Conservation (phyloP, 2,888 invertebrate species). For the Agelastica alni region DNA sequence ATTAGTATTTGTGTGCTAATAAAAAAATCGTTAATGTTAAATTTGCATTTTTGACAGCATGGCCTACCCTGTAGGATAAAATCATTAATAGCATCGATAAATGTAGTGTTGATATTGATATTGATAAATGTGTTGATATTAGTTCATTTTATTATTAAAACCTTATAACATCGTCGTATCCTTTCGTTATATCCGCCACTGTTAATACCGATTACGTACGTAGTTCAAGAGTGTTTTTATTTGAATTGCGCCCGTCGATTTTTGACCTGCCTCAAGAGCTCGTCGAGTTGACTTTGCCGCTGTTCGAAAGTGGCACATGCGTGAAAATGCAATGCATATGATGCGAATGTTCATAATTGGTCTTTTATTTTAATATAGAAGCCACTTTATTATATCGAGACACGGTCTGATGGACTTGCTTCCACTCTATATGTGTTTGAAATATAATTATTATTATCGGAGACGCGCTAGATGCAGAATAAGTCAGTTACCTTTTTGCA, state of each 20-base stretch:
- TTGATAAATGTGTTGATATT: too few species aligned
- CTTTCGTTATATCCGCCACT: neutral
- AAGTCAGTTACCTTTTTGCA: conserved; percentile 14
- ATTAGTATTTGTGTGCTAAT: too few species aligned
- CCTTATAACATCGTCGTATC: too few species aligned
- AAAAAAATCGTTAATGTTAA: too few species aligned
- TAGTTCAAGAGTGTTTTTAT: conserved; percentile 49
- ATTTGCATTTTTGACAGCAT: too few species aligned
- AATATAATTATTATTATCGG: conserved; percentile 33
- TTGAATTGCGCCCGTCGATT: conserved; percentile 48
- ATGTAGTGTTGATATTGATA: too few species aligned
- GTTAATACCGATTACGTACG: conserved; percentile 42
- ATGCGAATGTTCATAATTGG: conserved; percentile 50
- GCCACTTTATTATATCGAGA: conserved; percentile 51
- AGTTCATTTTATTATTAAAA: too few species aligned
- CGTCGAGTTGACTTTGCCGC: conserved; percentile 25
- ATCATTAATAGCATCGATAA: too few species aligned
- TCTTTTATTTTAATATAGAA: conserved; percentile 48
- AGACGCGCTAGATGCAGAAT: conserved; percentile 23
- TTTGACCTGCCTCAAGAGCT: conserved; percentile 50
- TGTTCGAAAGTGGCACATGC: conserved; percentile 50
- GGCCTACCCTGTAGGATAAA: too few species aligned
- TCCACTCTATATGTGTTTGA: conserved; percentile 26
- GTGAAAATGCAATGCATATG: conserved; percentile 51
- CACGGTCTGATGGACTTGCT: conserved; percentile 48